Conservation (phyloP, 2,888 invertebrate genomes). For the Erebia palarica region DNA sequence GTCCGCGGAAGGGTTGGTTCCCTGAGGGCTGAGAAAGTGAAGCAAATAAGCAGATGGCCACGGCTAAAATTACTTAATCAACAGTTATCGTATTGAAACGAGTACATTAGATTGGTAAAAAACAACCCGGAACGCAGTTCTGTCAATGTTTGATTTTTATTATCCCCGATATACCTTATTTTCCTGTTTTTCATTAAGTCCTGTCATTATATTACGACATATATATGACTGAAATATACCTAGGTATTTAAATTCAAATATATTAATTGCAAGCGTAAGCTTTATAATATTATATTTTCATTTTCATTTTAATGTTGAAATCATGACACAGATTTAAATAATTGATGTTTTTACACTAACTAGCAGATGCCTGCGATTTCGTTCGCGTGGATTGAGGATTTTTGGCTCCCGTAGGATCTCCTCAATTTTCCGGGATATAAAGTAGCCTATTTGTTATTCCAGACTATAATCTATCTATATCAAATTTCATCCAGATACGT, state of each 20-base stretch:
- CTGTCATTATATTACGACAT: too few relatives aligned
- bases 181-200: background rate
- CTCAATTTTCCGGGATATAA: too few relatives aligned
- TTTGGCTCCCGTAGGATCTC: too few relatives aligned
- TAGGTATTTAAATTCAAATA: too few relatives aligned
- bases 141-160: constrained; percentile 1
- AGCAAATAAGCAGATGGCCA: constrained; percentile 76
- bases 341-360: background rate
- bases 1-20: constrained; percentile 51
- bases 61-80: constrained; percentile 76
- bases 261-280: too few relatives aligned
- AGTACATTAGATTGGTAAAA: constrained; percentile 26
- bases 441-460: too few relatives aligned
- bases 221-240: too few relatives aligned
- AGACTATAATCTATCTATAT: too few relatives aligned
- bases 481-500: too few relatives aligned
- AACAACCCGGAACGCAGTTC: constrained; percentile 1
- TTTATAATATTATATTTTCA: too few relatives aligned
- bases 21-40: constrained; percentile 55
- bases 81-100: constrained; percentile 76
- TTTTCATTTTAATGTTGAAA: background rate
- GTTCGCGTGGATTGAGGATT: too few relatives aligned
- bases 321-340: background rate
- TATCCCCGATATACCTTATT: background rate
- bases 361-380: too few relatives aligned